Evolutionary conservation across 1,140 invertebrate genomes (phyloP), one percentile per base, ranked within the genome.

Genomic region (Drosophila parabipectinata): DNA sequence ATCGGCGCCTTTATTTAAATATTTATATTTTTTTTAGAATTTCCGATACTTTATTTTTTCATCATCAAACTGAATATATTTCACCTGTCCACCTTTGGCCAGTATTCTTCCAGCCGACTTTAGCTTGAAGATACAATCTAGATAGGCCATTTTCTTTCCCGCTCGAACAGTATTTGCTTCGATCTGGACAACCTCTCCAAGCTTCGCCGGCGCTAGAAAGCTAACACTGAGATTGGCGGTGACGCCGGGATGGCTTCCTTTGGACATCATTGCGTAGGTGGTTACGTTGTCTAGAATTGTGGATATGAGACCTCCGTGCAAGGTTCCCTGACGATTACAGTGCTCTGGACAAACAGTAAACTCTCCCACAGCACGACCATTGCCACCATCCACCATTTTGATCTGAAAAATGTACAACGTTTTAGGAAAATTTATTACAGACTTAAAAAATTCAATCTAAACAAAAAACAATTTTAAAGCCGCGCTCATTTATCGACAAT

Each of bases 261-360:
- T 92, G 0, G 96, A 95, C 79, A 96, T 94, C 1, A 98, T 78
- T 2, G 96, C 97, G 89, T 95, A 94, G 0, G 96, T 96, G 6
- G 97, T 98, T 12, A 98, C 90, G 56, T 94, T 93, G 92, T 99
- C 98, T 7, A 98, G 94, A n/a, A 98, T 89, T 3, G 96, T 96
- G 9, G 95, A 95, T 2, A 95, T 96, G 67, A 96, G 94, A 5
- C 97, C 97, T 14, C 97, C 97, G 92, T 98, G 97, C 7, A 98
- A 91, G 0, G 94, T 94, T 1, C 97, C 97, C 45, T 92, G 92
- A 12, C 92, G 81, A 92, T 99, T 99, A 1, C 95, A 91, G 91
- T 98, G 96, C 71, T 97, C 95, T 30, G 95, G 92, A 0, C 92
- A 92, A 1, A 99, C 94, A 82, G 93, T 94, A 78, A 99, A 94